Evolutionary conservation across 2,888 invertebrate species (phyloP), one percentile per base, ranked within the genome.

Genomic region (Eulithis prunata): DNA sequence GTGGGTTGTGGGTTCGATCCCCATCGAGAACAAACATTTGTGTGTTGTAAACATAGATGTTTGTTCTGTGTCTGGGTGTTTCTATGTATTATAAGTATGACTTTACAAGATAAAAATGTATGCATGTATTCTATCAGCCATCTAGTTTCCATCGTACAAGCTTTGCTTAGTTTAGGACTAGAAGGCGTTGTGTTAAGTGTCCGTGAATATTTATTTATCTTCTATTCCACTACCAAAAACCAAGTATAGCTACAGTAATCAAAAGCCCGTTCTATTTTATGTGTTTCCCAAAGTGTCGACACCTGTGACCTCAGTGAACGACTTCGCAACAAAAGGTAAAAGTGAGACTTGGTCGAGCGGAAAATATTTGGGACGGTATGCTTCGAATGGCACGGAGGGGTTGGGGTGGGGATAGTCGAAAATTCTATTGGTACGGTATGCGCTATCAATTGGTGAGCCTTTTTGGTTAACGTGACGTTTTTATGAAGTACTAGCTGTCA

Each of bases 291-390:
- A 60, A 56, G 67, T 60, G 59, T 69, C 64, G 14, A 64, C 78
- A 81, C 80, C 79, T 82, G 79, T 60, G 80, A 69, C 79, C 76
- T 64, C 71, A 72, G 70, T 66, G 53, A 56, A 54, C 49, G 62
- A 69, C 62, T 69, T 70, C 43, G 66, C 56, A 65, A 70, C 71
- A 71, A 70, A 68, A 69, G 69, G 70, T 66, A 69, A 69, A 72
- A 72, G 74, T 64, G 45, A 63, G 68, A 62, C 52, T 64, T 52
- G 60, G 66, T 70, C 62, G 49, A 54, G 65, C 63, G 69, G 65
- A 71, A 70, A 70, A 70, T 66, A 62, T 66, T 70, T 66, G 71
- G 73, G 69, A 62, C 59, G 68, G 69, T 65, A 65, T 53, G 62
- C 49, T 56, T 54, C 53, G 55, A 45, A 49, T n/a, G 7, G 52